Evolutionary conservation across 1,140 invertebrate genomes (phyloP).

Genomic region (Drosophila azteca): DNA sequence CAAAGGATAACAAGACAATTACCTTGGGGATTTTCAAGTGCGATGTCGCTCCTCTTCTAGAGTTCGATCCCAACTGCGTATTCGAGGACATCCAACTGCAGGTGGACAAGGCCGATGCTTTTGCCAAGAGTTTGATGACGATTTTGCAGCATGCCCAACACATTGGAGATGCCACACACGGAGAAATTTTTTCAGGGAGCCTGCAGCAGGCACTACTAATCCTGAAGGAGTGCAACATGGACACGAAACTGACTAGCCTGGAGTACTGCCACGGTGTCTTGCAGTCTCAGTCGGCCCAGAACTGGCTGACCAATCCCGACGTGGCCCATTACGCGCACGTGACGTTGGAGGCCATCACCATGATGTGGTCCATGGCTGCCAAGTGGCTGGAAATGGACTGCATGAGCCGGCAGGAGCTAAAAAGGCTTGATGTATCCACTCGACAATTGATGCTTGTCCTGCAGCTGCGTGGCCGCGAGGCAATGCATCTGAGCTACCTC

Average conservation of each 20-base stretch:
- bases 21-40: conserved; percentile 42
- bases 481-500: conserved; percentile 26
- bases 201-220: conserved; percentile 57
- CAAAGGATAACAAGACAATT: not conserved
- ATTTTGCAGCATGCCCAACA: conserved; percentile 57
- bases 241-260: conserved; percentile 58
- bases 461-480: not conserved
- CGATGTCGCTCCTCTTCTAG: conserved; percentile 50
- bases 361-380: conserved; percentile 57
- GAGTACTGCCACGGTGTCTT: conserved; percentile 65
- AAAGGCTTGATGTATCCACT: conserved; percentile 9
- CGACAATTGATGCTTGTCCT: conserved; percentile 34
- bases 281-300: conserved; percentile 26
- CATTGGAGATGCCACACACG: conserved; percentile 61
- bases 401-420: conserved; percentile 41
- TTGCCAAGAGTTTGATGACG: conserved; percentile 50
- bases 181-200: conserved; percentile 52
- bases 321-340: conserved; percentile 50
- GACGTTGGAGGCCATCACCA: conserved; percentile 44
- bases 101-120: conserved; percentile 44
- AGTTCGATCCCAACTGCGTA: conserved; percentile 60
- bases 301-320: conserved; percentile 30
- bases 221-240: conserved; percentile 66
- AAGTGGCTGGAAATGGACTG: conserved; percentile 53
- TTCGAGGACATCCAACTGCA: conserved; percentile 48